Evolutionary conservation across 64 coral and sea anemone genomes (phyloP).

Genomic region (Cladopsammia gracilis): DNA sequence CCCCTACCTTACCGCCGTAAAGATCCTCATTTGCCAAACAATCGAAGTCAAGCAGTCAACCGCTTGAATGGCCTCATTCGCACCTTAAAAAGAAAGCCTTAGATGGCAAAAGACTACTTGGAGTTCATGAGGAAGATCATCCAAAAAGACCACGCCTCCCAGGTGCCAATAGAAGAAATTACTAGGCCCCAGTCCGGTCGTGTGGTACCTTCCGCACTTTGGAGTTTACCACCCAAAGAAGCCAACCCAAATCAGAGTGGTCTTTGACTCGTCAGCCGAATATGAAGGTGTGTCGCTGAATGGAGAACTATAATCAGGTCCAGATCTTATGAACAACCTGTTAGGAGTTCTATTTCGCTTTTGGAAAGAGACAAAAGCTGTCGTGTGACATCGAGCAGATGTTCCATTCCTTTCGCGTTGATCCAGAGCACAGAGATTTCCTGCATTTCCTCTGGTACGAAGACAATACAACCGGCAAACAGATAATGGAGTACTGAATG

Average conservation of each 20-base stretch:
- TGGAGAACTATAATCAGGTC: not conserved
- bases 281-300: constrained; percentile 35
- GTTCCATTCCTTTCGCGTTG: constrained; percentile 37
- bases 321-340: constrained; percentile 14
- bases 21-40: constrained; percentile 55
- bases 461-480: constrained; percentile 12
- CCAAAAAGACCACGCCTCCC: constrained; percentile 31
- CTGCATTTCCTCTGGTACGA: constrained; percentile 42
- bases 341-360: no score
- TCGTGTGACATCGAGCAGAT: constrained; percentile 33
- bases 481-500: constrained; percentile 30
- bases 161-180: not conserved
- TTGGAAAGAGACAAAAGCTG: no score
- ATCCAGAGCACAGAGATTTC: constrained; percentile 12
- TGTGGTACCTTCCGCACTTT: constrained; percentile 36
- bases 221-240: not conserved
- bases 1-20: constrained; percentile 61
- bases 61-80: constrained; percentile 6
- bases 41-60: constrained; percentile 47
- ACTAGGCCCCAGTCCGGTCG: not conserved
- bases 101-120: constrained; percentile 62
- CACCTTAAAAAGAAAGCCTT: constrained; percentile 43
- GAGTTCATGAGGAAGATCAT: constrained; percentile 67
- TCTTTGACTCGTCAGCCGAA: constrained; percentile 36
- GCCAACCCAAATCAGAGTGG: constrained; percentile 13